A percentile compares a stretch with the other conserved stretches of the same genome.
These are phyloP conservation scores for Acestrorhynchus altus DNA, from an alignment of 2,797 vertebrate species.

Conservation along the genomic window DNA sequence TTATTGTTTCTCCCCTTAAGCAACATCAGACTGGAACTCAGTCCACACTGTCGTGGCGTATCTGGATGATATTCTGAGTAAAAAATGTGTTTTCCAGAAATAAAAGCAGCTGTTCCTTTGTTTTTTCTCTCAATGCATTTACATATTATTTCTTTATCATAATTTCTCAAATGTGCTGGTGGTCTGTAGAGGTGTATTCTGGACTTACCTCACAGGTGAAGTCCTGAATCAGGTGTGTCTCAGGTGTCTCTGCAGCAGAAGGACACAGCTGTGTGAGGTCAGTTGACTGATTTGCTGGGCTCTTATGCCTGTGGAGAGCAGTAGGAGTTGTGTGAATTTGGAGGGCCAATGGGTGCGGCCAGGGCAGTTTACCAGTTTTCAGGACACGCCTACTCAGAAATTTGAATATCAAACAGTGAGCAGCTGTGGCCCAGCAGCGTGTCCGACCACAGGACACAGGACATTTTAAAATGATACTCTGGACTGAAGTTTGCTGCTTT, in stretches of 20 bases:
- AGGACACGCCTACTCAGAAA: slow-evolving; percentile 76
- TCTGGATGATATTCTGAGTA: no score
- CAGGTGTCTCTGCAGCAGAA: not conserved
- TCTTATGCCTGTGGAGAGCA: slow-evolving; percentile 55
- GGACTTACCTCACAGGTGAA: not conserved
- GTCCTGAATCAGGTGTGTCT: not conserved
- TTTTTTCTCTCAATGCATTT: no score
- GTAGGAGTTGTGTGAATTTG: slow-evolving; percentile 68
- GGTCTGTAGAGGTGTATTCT: not conserved
- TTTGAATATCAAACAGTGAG: slow-evolving; percentile 64
- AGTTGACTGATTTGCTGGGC: slow-evolving; percentile 57
- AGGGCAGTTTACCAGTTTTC: slow-evolving; percentile 60
- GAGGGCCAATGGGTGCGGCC: slow-evolving; percentile 72
- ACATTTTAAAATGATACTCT: not conserved
- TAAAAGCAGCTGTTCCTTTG: no score
- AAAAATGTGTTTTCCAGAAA: no score
- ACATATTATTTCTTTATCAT: no score
- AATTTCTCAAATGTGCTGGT: no score
- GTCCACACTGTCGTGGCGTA: no score
- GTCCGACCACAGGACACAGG: slow-evolving; percentile 30
- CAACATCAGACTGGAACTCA: no score
- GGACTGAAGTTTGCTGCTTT: not conserved
- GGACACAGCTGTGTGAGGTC: slow-evolving; percentile 30
- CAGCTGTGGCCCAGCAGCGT: slow-evolving; percentile 25
- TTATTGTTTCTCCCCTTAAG: no score